Evolutionary conservation across 2,888 invertebrate genomes (phyloP), one percentile per base, ranked within the genome.

Genomic region (Melanostoma mellinum): DNA sequence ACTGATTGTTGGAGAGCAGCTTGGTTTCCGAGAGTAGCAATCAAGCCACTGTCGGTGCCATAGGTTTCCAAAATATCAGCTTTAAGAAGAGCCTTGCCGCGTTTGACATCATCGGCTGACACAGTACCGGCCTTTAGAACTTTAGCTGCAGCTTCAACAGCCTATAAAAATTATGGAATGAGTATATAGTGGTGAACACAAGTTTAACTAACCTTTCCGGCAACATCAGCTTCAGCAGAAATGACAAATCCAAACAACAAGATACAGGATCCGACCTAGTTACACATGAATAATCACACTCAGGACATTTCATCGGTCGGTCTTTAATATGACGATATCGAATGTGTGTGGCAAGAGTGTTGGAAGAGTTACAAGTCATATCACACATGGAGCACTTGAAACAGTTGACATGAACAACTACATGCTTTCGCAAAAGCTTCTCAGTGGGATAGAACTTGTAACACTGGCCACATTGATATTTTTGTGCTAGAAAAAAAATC

Each of bases 381-480:
- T 97, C 97, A 91, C 98, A 98, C 89, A 95, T 93, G 5, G 94
- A 93, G 90, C 99, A 99, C 89, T 97, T 97, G 90, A 95, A 96
- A 88, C 95, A 94, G 87, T 97, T 97, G 42, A 98, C 94, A 91
- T 99, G 99, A 48, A 94, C 94, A 9, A 97, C 93, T 90, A 96
- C 94, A 90, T 99, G 99, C 88, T 97, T 95, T 35, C 95, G 93
- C 3, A 98, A 91, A 32, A 99, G 92, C 86, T 96, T 93, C 89
- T 96, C 96, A 0, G 95, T 95, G 0, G 96, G 94, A 90, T 95
- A 97, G 84, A 93, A 92, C 87, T 96, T 95, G 69, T 95, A 94
- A 90, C 99, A 99, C 88, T 97, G 94, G 0, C 94, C 93, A 89
- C 98, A 98, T 80, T 94, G 93, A 90, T 94, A 96, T 80, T 93